Evolutionary conservation across 1,140 invertebrate species (phyloP), one percentile per base, ranked within the genome.

Genomic region (Harpegnathos saltator): DNA sequence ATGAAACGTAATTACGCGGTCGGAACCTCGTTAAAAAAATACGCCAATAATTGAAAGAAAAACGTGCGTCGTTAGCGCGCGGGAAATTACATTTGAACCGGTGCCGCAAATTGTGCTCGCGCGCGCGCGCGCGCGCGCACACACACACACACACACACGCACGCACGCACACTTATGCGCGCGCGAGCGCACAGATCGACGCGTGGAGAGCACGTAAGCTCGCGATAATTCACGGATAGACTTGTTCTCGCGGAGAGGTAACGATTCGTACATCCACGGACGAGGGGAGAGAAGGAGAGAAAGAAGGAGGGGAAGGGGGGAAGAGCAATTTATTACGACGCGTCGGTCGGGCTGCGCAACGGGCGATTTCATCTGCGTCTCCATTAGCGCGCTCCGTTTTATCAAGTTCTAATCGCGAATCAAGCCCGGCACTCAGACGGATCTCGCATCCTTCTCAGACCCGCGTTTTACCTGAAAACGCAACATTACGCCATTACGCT

Each of bases 1-100:
- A 80, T 59, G 52, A 80, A 71, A 71, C 1, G 65, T 80, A 80
- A 80, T 80, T 80, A 80, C 65, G 65, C 52, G 75, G n/a, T 48
- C 24, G 75, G 14, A 15, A 50, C 7, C 52, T 59, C 65, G 75
- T 80, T 80, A 80, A 80, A 69, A n/a, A 80, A 80, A 80, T 71
- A 48, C 38, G 65, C 22, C 54, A 80, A 80, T 80, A 69, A 52
- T 80, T 80, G 54, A 59, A 80, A 80, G 75, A 71, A 71, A 80
- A 80, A 71, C 52, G 38, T 33, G 33, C 24, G 50, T 78, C 50
- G 52, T 68, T 78, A 78, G 26, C 29, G 62, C n/a, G 26, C 48
- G n/a, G 22, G 19, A 3, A 15, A 68, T 56, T 44, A 19, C 50
- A 56, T 56, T 22, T 12, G 29, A 65, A 38, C 62, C 62, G 50